A percentile compares a stretch with the other conserved stretches of the same genome.
Conservation (phyloP, 2,888 invertebrate species). For the Neocrepidodera transversa region DNA sequence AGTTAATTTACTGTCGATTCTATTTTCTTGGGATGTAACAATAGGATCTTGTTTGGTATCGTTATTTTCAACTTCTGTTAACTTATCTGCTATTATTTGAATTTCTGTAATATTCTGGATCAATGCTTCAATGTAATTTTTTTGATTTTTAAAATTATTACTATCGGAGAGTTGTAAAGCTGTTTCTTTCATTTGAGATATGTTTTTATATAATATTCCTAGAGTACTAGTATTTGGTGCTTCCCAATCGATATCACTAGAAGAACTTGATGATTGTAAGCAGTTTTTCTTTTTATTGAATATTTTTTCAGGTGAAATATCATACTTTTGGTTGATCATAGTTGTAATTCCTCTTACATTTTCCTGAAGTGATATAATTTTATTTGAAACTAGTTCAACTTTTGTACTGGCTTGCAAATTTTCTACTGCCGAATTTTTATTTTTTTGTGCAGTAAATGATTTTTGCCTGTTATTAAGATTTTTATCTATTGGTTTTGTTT, state of each 20-base stretch:
- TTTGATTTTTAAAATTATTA: constrained; percentile 22
- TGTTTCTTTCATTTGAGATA: constrained; percentile 31
- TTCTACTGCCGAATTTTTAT: neutral
- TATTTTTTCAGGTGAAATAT: neutral
- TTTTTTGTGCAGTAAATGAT: neutral
- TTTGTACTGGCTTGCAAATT: neutral
- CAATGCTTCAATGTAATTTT: constrained; percentile 30
- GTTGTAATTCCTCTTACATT: constrained; percentile 33
- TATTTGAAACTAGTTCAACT: constrained; percentile 26
- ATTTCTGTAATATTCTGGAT: constrained; percentile 34
- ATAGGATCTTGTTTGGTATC: neutral
- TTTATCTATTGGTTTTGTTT: neutral
- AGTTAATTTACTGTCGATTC: no score
- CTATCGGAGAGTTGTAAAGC: constrained; percentile 21
- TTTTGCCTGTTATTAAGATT: neutral
- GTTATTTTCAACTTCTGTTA: constrained; percentile 21
- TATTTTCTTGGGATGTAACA: no score
- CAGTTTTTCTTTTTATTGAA: neutral
- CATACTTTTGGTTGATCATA: constrained; percentile 31
- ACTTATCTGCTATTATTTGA: constrained; percentile 29
- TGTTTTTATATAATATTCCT: constrained; percentile 32
- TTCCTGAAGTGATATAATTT: constrained; percentile 31
- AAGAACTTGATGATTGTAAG: neutral
- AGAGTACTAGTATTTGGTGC: constrained; percentile 15
- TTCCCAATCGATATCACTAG: constrained; percentile 6